Evolutionary conservation across 2,797 vertebrate species (phyloP).

Genomic region (Mycteria americana): DNA sequence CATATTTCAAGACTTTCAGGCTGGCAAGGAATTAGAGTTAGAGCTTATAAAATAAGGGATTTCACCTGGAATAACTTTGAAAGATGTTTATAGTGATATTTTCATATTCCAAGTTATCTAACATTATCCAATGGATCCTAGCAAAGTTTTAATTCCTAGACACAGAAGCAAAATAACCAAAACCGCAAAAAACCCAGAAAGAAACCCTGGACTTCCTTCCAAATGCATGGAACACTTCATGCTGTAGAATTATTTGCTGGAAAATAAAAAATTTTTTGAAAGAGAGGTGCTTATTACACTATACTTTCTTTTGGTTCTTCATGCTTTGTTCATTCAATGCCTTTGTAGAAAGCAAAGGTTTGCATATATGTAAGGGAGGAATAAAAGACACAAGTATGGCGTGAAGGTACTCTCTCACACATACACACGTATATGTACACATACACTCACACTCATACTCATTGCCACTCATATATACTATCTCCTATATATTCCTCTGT

Average conservation of each 20-base stretch:
- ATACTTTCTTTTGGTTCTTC: not conserved
- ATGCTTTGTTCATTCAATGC: not conserved
- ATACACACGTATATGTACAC: no score
- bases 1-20: not conserved
- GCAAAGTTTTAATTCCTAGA: not conserved
- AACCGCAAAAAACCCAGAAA: not conserved
- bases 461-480: not conserved
- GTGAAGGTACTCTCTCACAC: not conserved
- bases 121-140: not conserved
- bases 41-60: not conserved
- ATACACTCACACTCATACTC: no score
- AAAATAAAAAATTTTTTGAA: not conserved
- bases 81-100: not conserved
- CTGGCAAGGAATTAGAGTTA: not conserved
- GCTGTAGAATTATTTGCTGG: not conserved
- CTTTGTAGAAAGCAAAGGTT: not conserved
- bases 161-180: not conserved
- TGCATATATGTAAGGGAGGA: not conserved
- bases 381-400: not conserved
- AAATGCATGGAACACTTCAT: not conserved
- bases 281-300: rapidly evolving
- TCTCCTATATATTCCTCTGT: not conserved
- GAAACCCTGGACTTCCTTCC: not conserved
- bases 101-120: not conserved
- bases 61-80: not conserved